Percentiles rank a stretch among this genome's conserved stretches.
These are phyloP conservation scores for Electrophaes corylata DNA, from an alignment of 2,888 invertebrate species.

Conservation along the genomic window DNA sequence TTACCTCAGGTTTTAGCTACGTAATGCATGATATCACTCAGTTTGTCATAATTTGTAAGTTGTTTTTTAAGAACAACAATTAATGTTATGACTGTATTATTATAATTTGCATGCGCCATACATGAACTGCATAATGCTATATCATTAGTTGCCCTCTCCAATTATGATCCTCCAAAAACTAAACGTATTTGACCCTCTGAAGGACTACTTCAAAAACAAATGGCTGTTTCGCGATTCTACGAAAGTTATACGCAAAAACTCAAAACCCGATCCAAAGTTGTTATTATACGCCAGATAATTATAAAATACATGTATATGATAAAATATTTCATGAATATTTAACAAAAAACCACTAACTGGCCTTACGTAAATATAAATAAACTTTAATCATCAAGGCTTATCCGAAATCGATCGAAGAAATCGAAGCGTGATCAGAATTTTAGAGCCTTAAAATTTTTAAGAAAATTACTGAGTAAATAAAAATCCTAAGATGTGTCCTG, in stretches of 20 bases:
- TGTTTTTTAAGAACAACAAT: conserved; percentile 58
- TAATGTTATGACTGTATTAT: conserved; percentile 57
- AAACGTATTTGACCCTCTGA: conserved; percentile 57
- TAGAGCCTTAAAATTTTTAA: conserved; percentile 46
- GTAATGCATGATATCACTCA: conserved; percentile 47
- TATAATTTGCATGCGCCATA: conserved; percentile 62
- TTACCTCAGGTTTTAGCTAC: conserved; percentile 7
- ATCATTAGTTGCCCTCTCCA: conserved; percentile 48
- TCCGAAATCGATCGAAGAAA: conserved; percentile 64
- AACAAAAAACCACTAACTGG: conserved; percentile 54
- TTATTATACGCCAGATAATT: conserved; percentile 43
- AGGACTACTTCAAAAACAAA: conserved; percentile 54
- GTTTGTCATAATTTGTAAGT: conserved; percentile 46
- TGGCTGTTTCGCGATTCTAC: conserved; percentile 59
- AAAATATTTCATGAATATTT: conserved; percentile 64
- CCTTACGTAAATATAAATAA: conserved; percentile 73
- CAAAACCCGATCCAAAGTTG: conserved; percentile 38
- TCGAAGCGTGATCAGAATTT: conserved; percentile 66
- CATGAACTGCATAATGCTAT: conserved; percentile 65
- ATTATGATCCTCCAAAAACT: conserved; percentile 26
- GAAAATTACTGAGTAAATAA: conserved; percentile 47
- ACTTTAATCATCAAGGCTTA: conserved; percentile 60
- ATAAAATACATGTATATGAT: conserved; percentile 38
- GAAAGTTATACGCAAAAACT: conserved; percentile 58
- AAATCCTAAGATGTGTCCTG: conserved; percentile 29